Evolutionary conservation across 2,888 invertebrate species (phyloP).

Genomic region (Volucella zonaria): DNA sequence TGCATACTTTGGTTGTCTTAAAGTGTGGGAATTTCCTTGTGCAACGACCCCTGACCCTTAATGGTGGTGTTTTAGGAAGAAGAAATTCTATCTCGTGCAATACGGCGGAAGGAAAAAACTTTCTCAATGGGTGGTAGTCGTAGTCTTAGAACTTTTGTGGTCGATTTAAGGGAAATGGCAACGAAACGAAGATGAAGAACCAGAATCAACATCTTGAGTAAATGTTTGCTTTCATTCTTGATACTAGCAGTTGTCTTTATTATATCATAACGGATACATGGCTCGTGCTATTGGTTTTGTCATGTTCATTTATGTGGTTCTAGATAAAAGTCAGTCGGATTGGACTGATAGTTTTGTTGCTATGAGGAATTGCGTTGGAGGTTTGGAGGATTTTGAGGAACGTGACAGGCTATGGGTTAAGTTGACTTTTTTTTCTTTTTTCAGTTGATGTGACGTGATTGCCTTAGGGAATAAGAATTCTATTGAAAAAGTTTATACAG

Average conservation of each 20-base stretch:
- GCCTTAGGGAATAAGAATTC: constrained; percentile 31
- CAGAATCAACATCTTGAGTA: constrained; percentile 72
- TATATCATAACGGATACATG: constrained; percentile 70
- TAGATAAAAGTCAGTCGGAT: constrained; percentile 1
- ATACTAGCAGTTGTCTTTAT: constrained; percentile 71
- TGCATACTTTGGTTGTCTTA: constrained; percentile 23
- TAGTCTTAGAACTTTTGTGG: constrained; percentile 42
- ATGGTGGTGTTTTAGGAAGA: constrained; percentile 17
- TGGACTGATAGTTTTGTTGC: constrained; percentile 25
- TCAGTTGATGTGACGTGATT: constrained; percentile 26
- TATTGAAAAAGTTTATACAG: constrained; percentile 22
- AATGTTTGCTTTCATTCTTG: constrained; percentile 70
- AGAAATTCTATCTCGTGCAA: constrained; percentile 25
- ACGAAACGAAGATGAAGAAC: constrained; percentile 53
- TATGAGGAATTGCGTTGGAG: constrained; percentile 20
- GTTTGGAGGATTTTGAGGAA: constrained; percentile 29
- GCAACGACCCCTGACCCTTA: constrained; percentile 67
- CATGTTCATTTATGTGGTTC: constrained; percentile 39
- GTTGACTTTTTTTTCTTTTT: constrained; percentile 52
- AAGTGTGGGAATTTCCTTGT: constrained; percentile 40
- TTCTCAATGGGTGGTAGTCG: constrained; percentile 18
- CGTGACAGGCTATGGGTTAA: constrained; percentile 36
- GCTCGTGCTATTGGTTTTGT: constrained; percentile 58
- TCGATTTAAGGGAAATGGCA: constrained; percentile 28
- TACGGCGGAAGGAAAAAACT: constrained; percentile 36